Conservation (phyloP, 2,113 vertebrate genomes). For the Stigmatopora nigra region DNA sequence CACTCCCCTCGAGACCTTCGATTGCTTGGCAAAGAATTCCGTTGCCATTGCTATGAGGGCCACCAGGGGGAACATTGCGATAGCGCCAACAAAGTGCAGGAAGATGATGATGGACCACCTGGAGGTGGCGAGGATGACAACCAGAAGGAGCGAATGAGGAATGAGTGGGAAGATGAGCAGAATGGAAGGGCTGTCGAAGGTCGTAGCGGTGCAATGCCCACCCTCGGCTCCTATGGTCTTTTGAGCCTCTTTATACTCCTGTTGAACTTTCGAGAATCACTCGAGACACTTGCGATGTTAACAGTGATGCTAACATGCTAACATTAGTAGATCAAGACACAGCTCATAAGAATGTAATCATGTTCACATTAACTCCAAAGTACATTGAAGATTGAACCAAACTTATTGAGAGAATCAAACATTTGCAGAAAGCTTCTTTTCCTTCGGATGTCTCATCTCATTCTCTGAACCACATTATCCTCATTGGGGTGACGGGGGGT, state of each 20-base stretch:
- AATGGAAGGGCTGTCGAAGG: constrained; percentile 1
- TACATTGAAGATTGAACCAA: too few relatives aligned
- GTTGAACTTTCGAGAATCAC: background rate
- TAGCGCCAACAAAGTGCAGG: constrained; percentile 51
- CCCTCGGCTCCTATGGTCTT: background rate
- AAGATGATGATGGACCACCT: constrained; percentile 28
- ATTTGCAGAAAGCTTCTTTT: too few relatives aligned
- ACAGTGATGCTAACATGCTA: background rate
- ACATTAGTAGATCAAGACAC: background rate
- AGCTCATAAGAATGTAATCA: background rate
- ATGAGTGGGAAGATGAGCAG: constrained; percentile 47
- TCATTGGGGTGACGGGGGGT: too few relatives aligned
- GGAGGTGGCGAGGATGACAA: constrained; percentile 19
- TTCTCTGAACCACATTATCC: too few relatives aligned
- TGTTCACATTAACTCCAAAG: too few relatives aligned
- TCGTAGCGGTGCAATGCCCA: constrained; percentile 28
- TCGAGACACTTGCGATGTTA: background rate
- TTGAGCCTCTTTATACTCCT: constrained; percentile 9
- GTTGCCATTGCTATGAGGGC: constrained; percentile 75
- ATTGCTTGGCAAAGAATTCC: constrained; percentile 60
- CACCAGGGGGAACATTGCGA: constrained; percentile 65
- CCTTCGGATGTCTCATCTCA: too few relatives aligned
- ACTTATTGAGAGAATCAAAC: too few relatives aligned
- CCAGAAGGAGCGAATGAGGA: constrained; percentile 35
- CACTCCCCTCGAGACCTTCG: constrained; percentile 58